phyloP scores from a whole-genome alignment of 2,113 vertebrate species.

The Suncus etruscus region DNA sequence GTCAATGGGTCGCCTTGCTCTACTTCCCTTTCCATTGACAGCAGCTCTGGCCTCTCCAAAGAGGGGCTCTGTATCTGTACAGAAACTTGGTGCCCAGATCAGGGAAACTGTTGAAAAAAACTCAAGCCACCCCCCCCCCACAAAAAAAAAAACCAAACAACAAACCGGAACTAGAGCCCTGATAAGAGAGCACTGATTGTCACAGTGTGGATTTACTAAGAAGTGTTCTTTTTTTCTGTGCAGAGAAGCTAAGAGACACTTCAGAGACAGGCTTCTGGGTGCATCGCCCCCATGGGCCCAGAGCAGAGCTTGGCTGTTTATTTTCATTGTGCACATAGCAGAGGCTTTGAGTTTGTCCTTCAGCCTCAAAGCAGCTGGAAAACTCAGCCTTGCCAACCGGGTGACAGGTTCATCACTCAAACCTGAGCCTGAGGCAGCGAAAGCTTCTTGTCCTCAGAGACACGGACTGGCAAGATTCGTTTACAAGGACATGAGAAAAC shows the following conservation, averaged over 20 bases:
- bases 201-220: not conserved
- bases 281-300: not conserved
- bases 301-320: not conserved
- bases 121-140: no score
- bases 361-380: not conserved
- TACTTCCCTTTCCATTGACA: conserved; percentile 34
- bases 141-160: no score
- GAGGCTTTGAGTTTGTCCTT: not conserved
- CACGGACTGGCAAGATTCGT: not conserved
- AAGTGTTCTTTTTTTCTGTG: not conserved
- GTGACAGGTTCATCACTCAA: no score
- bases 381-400: no score
- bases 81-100: not conserved
- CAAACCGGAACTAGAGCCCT: not conserved
- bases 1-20: not conserved
- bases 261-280: not conserved
- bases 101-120: not conserved
- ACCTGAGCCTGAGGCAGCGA: not conserved
- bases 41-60: conserved; percentile 16
- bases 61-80: conserved; percentile 28
- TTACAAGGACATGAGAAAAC: not conserved
- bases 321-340: not conserved
- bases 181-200: not conserved
- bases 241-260: conserved; percentile 17
- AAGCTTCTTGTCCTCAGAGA: not conserved